Conservation (phyloP, 1,140 invertebrate genomes). For the Brachionus paranguensis region DNA sequence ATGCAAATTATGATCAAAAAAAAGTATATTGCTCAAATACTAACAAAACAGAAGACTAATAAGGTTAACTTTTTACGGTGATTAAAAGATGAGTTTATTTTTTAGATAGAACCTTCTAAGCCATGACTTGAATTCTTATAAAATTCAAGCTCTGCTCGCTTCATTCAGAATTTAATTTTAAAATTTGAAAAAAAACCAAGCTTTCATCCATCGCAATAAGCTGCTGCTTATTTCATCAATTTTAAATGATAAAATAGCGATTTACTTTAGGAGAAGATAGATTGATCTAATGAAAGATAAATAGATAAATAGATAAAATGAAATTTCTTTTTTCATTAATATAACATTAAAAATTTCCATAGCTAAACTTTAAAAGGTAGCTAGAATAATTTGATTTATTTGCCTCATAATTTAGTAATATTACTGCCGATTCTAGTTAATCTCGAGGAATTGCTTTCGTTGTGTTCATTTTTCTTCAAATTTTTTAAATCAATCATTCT, state of each 20-base stretch:
- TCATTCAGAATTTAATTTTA: neutral
- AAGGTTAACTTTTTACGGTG: slow-evolving; percentile 25
- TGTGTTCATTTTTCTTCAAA: neutral
- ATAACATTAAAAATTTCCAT: slow-evolving; percentile 11
- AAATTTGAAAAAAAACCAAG: neutral
- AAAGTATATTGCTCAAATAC: neutral
- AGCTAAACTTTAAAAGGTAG: neutral
- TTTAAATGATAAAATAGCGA: slow-evolving; percentile 1
- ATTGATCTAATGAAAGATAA: slow-evolving; percentile 20
- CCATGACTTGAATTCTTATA: slow-evolving; percentile 7
- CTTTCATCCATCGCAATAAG: neutral
- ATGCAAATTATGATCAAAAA: slow-evolving; percentile 38
- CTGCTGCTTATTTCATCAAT: neutral
- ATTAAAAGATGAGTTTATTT: neutral
- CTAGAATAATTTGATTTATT: slow-evolving; percentile 4
- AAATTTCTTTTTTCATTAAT: slow-evolving; percentile 39
- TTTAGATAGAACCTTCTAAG: neutral
- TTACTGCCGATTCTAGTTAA: neutral
- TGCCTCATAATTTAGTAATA: neutral
- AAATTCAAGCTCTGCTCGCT: neutral
- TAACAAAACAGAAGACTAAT: neutral
- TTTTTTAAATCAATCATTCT: neutral
- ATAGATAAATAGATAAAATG: slow-evolving; percentile 1
- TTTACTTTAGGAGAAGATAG: neutral
- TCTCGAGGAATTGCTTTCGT: neutral